phyloP scores from a whole-genome alignment of 2,113 vertebrate species.

The Nipponia nippon region DNA sequence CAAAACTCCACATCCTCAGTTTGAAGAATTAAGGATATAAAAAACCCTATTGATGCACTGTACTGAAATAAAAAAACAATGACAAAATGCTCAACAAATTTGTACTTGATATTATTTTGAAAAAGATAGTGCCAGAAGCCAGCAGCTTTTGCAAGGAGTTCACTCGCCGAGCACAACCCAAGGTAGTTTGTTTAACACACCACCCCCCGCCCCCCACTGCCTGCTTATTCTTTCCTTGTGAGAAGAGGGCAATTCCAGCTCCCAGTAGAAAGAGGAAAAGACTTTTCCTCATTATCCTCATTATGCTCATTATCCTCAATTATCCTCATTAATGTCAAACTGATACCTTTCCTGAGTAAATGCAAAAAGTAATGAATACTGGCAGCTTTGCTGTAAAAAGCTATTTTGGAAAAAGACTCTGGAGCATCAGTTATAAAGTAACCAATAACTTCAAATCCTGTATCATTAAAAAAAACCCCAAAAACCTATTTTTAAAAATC shows the following conservation, averaged over 20 bases:
- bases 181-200: not conserved
- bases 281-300: constrained; percentile 41
- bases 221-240: not conserved
- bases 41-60: not conserved
- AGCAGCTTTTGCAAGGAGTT: not conserved
- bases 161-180: not conserved
- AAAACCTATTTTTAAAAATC: not conserved
- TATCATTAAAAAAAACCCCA: not conserved
- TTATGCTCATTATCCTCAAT: constrained; percentile 57
- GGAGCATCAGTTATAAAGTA: not conserved
- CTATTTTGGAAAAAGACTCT: not conserved
- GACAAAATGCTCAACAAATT: not conserved
- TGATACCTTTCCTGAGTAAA: constrained; percentile 27
- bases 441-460: not conserved
- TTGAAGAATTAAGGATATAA: not conserved
- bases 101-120: not conserved
- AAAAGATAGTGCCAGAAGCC: not conserved
- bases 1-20: not conserved
- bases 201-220: not conserved
- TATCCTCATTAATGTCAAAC: constrained; percentile 54
- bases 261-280: constrained; percentile 20
- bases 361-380: not conserved
- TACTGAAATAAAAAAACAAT: not conserved
- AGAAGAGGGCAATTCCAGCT: constrained; percentile 16
- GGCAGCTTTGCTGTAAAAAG: not conserved